Evolutionary conservation across 2,113 vertebrate species (phyloP).

Genomic region (Labrus mixtus): DNA sequence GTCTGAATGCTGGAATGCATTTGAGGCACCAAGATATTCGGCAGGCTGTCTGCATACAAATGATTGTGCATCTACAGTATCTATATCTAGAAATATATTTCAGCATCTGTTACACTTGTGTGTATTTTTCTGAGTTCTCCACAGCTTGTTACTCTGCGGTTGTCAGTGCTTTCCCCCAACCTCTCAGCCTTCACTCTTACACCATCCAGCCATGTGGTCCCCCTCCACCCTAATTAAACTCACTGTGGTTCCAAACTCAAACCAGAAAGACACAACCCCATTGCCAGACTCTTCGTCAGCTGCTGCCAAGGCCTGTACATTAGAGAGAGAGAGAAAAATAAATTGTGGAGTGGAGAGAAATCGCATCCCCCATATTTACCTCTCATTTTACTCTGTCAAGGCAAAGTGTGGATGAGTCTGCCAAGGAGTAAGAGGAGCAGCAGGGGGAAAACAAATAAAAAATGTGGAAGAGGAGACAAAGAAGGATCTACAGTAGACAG

Average conservation of each 20-base stretch:
- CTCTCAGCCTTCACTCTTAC: slow-evolving; percentile 39
- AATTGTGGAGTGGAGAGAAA: slow-evolving; percentile 18
- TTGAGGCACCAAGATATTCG: slow-evolving; percentile 30
- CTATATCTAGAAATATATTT: slow-evolving; percentile 51
- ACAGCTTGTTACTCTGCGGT: slow-evolving; percentile 11
- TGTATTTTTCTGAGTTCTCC: not conserved
- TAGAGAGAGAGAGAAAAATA: slow-evolving; percentile 37
- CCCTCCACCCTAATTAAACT: slow-evolving; percentile 76
- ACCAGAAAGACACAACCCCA: slow-evolving; percentile 61
- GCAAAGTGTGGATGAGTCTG: slow-evolving; percentile 48
- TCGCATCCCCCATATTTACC: slow-evolving; percentile 63
- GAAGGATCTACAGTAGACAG: slow-evolving; percentile 37
- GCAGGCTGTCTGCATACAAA: slow-evolving; percentile 57
- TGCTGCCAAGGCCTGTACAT: slow-evolving; percentile 51
- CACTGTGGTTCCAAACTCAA: slow-evolving; percentile 66
- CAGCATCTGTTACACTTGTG: slow-evolving; percentile 10
- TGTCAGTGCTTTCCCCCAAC: slow-evolving; percentile 41
- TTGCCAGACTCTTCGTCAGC: slow-evolving; percentile 66
- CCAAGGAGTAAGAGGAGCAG: slow-evolving; percentile 35
- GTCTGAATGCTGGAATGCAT: slow-evolving; percentile 40
- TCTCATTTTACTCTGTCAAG: slow-evolving; percentile 67
- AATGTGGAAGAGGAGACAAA: slow-evolving; percentile 54
- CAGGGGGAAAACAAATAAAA: slow-evolving; percentile 42
- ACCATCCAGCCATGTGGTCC: slow-evolving; percentile 65
- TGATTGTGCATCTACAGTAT: slow-evolving; percentile 50